Percentiles rank a stretch among this genome's conserved stretches.
Evolutionary conservation across 2,113 vertebrate species (phyloP).

Genomic region (Chrysemys picta): DNA sequence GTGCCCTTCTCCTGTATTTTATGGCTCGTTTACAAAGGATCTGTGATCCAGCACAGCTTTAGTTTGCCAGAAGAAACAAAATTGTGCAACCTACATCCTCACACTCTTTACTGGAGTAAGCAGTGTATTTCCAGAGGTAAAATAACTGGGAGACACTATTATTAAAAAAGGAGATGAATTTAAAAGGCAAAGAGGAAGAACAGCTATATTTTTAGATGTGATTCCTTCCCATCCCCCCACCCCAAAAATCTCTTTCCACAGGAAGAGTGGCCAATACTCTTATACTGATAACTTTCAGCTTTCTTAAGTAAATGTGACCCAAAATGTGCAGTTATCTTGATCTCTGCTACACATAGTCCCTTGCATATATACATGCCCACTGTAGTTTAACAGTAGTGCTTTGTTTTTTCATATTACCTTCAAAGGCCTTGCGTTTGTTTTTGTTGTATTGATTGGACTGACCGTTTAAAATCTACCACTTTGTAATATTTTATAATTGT

Average conservation of each 20-base stretch:
- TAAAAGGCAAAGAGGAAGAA: background rate
- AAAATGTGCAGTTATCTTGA: background rate
- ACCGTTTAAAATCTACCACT: background rate
- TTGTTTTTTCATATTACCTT: background rate
- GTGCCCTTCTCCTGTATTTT: background rate
- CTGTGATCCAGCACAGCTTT: slow-evolving; percentile 8
- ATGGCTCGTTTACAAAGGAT: slow-evolving; percentile 32
- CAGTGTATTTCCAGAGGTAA: background rate
- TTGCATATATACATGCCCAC: background rate
- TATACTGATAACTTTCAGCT: background rate
- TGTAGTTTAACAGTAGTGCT: background rate
- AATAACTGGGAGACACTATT: background rate
- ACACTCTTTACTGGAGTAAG: background rate
- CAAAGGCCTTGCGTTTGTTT: background rate
- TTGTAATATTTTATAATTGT: slow-evolving; percentile 8
- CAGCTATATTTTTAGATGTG: background rate
- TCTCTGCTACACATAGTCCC: slow-evolving; percentile 22
- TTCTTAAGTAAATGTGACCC: background rate
- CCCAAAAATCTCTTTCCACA: background rate
- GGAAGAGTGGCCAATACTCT: background rate
- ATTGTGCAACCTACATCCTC: background rate
- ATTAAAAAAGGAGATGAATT: background rate
- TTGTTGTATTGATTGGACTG: background rate
- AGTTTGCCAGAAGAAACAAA: background rate
- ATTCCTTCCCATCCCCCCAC: background rate